Evolutionary conservation across 1,140 invertebrate species (phyloP).

Genomic region (Maconellicoccus hirsutus): DNA sequence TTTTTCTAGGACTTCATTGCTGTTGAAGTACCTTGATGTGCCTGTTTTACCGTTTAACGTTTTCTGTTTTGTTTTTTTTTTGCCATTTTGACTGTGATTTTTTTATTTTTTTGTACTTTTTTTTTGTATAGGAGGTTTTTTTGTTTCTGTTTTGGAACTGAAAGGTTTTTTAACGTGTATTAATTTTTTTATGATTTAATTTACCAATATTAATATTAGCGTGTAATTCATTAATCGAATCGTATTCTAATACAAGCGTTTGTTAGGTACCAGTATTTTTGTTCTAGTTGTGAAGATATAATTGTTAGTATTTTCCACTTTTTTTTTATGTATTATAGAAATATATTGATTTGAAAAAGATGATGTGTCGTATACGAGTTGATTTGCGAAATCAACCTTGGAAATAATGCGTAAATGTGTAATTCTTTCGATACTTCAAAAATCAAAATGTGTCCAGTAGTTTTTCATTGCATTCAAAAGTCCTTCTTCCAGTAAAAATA

Average conservation of each 20-base stretch:
- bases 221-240: neutral
- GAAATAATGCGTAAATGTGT: no score
- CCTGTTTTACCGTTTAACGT: no score
- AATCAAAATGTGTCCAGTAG: no score
- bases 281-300: neutral
- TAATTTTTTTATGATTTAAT: neutral
- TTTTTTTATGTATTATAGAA: neutral
- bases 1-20: slow-evolving; percentile 49
- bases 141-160: no score
- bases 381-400: no score
- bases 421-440: no score
- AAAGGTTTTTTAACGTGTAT: neutral
- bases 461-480: no score
- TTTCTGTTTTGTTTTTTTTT: neutral
- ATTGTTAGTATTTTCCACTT: neutral
- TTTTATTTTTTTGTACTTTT: neutral
- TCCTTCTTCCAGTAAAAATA: no score
- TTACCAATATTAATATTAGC: neutral
- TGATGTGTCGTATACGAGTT: no score
- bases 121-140: no score
- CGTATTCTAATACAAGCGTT: neutral
- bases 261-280: neutral
- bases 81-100: slow-evolving; percentile 3
- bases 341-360: neutral
- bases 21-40: no score